Evolutionary conservation across 2,113 vertebrate genomes (phyloP).

Genomic region (Urocitellus parryii): DNA sequence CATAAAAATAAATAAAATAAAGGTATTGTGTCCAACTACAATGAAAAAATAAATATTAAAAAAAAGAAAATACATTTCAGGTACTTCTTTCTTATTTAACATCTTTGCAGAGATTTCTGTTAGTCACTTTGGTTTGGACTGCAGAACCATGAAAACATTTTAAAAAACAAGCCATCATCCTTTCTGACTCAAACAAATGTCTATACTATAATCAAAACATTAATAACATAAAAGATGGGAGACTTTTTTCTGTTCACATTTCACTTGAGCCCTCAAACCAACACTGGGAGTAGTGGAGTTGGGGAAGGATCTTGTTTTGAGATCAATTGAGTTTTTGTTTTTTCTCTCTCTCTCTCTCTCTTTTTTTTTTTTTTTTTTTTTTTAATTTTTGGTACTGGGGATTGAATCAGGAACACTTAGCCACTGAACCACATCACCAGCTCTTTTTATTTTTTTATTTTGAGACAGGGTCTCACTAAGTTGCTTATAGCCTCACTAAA

Average conservation of each 20-base stretch:
- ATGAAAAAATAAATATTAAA: too few species aligned
- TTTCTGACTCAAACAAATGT: neutral
- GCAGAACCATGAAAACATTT: neutral
- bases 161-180: neutral
- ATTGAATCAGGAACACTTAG: too few species aligned
- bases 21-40: too few species aligned
- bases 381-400: too few species aligned
- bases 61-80: neutral
- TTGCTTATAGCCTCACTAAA: too few species aligned
- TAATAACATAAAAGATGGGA: neutral
- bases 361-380: too few species aligned
- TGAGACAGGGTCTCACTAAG: too few species aligned
- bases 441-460: too few species aligned
- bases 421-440: too few species aligned
- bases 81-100: neutral
- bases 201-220: neutral
- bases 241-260: neutral
- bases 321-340: neutral
- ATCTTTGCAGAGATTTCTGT: neutral
- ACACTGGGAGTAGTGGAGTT: neutral
- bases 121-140: neutral
- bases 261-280: neutral
- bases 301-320: neutral
- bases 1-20: too few species aligned
- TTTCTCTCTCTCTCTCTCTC: neutral